These are phyloP conservation scores for Spizaetus ornatus DNA, from an alignment of 2,113 vertebrate genomes.

Conservation along the genomic window DNA sequence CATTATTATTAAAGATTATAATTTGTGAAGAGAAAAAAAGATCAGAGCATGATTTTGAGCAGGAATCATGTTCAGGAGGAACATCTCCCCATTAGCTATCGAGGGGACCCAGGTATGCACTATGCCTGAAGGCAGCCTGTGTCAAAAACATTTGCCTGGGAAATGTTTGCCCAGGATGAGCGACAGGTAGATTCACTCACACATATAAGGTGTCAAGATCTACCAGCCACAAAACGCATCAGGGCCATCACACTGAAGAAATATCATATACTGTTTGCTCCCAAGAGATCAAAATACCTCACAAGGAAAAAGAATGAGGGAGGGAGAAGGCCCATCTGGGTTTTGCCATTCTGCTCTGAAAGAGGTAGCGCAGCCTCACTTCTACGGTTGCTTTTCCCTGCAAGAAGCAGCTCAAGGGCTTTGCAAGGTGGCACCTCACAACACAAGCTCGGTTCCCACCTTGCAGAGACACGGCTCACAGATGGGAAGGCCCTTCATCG, in stretches of 20 bases:
- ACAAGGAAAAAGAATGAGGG: neutral
- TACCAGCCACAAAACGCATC: neutral
- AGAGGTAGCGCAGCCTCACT: neutral
- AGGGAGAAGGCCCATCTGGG: neutral
- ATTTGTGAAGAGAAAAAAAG: neutral
- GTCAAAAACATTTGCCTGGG: neutral
- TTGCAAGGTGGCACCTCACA: neutral
- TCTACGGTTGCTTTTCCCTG: neutral
- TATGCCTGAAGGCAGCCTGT: neutral
- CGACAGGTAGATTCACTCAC: neutral
- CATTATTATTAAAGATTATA: neutral
- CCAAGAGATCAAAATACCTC: neutral
- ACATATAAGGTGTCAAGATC: neutral
- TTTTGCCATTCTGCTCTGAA: neutral
- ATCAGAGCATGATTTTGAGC: neutral
- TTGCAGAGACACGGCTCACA: fast-evolving
- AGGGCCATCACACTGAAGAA: neutral
- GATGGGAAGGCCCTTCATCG: neutral
- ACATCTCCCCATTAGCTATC: neutral
- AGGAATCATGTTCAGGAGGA: neutral
- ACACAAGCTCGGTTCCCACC: neutral
- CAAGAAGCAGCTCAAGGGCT: neutral
- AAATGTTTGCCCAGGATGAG: neutral
- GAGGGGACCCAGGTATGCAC: fast-evolving
- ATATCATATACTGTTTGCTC: neutral